Percentiles rank a stretch among this genome's conserved stretches.
These are phyloP conservation scores for Pangasius larnaudii DNA, from an alignment of 2,797 vertebrate species.

Conservation along the genomic window DNA sequence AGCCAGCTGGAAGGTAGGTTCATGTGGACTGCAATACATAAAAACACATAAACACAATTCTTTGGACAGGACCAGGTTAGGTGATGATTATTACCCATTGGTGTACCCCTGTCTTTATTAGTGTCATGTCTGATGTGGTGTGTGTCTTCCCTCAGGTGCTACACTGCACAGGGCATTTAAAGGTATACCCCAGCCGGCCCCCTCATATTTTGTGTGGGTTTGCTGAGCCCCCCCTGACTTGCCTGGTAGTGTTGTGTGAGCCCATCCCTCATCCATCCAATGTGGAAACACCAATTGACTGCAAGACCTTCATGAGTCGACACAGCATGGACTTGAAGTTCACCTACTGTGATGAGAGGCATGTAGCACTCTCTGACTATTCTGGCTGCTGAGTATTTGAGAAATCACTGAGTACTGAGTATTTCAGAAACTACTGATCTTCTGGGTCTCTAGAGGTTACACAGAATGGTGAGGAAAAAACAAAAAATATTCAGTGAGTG, in stretches of 20 bases:
- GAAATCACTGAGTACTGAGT: neutral
- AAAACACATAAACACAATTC: neutral
- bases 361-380: constrained; percentile 28
- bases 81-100: neutral
- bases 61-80: too few species aligned
- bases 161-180: constrained; percentile 84
- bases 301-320: constrained; percentile 87
- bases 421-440: neutral
- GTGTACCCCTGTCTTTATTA: neutral
- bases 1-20: constrained; percentile 84
- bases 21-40: neutral
- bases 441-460: neutral
- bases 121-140: neutral
- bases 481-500: neutral
- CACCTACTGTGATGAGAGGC: constrained; percentile 89
- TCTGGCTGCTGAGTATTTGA: neutral
- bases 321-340: constrained; percentile 93
- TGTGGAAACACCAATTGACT: constrained; percentile 84
- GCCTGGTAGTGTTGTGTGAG: constrained; percentile 84
- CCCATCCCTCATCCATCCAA: constrained; percentile 85
- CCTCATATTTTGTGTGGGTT: constrained; percentile 78
- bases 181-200: constrained; percentile 76
- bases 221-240: constrained; percentile 81
- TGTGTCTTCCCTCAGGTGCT: constrained; percentile 74
- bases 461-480: neutral